Evolutionary conservation across 2,113 vertebrate genomes (phyloP), one percentile per base, ranked within the genome.

Genomic region (Tachycineta bicolor): DNA sequence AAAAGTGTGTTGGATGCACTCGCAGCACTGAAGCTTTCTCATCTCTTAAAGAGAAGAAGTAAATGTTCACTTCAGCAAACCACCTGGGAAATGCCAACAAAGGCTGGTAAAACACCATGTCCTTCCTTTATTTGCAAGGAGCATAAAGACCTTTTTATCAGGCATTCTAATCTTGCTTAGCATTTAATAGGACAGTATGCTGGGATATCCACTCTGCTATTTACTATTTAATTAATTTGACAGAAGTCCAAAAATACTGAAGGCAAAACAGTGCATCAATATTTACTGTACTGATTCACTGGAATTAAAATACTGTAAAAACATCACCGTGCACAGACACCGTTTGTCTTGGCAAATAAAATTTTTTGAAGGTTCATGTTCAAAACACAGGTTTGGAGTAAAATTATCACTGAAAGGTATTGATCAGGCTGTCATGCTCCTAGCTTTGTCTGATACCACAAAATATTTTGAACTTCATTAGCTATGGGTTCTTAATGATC

Each of bases 291-390:
- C 97, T 88, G 96, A 94, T 95, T 96, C 95, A 93, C 94, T 89
- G 91, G 91, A 96, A 95, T 97, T 96, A 95, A 97, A 96, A 97
- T 97, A 89, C 96, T 97, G 73, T 96, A 65, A 96, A 97, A 97
- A 97, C 96, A 97, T 25, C 80, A 96, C 69, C 71, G 89, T 94
- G 93, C 84, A 79, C 95, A 95, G 93, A 97, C 87, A 94, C 87
- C 12, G 47, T 95, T 97, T 96, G 87, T 94, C 92, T 97, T 96
- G 96, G 94, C 95, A 83, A 86, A 93, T 47, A 58, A 85, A 62
- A 63, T 76, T 37, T 92, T 96, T 95, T 90, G 81, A 60, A 93
- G 83, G 87, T 92, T 75, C 81, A 9, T 18, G 67, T 85, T 92
- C 94, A 94, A 96, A 97, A 89, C 62, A 92, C 55, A 91, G 28